phyloP scores from a whole-genome alignment of 2,113 vertebrate genomes.

The Shinisaurus crocodilurus region DNA sequence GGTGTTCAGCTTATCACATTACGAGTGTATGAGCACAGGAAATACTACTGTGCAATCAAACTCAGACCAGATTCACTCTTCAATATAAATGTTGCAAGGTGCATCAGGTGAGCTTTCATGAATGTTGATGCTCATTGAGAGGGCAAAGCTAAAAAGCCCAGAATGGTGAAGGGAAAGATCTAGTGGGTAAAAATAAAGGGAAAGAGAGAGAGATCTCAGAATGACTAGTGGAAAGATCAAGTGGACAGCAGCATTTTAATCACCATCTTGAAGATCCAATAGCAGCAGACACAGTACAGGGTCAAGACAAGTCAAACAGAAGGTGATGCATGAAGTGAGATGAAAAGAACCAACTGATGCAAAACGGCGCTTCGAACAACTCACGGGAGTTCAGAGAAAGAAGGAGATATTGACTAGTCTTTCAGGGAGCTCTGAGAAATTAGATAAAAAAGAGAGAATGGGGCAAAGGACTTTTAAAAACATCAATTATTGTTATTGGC shows the following conservation, averaged over 20 bases:
- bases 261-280: neutral
- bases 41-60: neutral
- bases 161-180: neutral
- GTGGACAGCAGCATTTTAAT: neutral
- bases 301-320: neutral
- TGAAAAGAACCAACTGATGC: neutral
- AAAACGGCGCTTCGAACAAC: neutral
- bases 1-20: neutral
- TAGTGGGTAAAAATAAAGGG: neutral
- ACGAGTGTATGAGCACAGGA: neutral
- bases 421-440: neutral
- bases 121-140: constrained; percentile 9
- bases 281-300: neutral
- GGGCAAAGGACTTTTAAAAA: neutral
- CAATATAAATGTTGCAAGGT: neutral
- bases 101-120: neutral
- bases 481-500: no score
- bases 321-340: constrained; percentile 4
- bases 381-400: neutral
- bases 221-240: neutral
- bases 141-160: neutral
- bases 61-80: neutral
- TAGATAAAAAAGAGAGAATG: neutral
- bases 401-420: neutral
- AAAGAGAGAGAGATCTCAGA: neutral